A percentile compares a stretch with the other conserved stretches of the same genome.
Conservation (phyloP, 1,140 invertebrate species). For the Drosophila santomea region DNA sequence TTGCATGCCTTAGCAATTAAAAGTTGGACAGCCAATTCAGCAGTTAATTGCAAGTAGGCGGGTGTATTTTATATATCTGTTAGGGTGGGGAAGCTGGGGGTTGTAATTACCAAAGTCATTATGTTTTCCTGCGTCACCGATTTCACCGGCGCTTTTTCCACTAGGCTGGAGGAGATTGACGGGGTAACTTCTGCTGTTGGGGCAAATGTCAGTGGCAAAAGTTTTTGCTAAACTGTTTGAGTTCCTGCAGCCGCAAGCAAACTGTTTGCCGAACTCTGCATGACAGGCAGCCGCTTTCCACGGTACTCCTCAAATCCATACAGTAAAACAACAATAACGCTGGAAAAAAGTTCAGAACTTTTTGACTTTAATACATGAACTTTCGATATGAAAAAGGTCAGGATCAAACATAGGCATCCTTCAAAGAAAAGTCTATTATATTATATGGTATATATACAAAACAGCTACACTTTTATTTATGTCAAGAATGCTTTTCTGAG, state of each 20-base stretch:
- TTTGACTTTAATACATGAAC: slow-evolving; percentile 2
- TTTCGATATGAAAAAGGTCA: background rate
- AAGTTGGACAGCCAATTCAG: slow-evolving; percentile 70
- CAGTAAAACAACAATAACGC: slow-evolving; percentile 15
- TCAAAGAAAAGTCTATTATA: background rate
- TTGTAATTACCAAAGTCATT: slow-evolving; percentile 77
- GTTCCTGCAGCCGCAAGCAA: slow-evolving; percentile 61
- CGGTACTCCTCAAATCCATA: slow-evolving; percentile 4
- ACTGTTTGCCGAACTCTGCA: slow-evolving; percentile 70
- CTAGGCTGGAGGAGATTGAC: background rate
- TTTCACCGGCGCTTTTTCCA: slow-evolving; percentile 18
- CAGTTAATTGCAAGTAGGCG: slow-evolving; percentile 60
- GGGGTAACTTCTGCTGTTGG: slow-evolving; percentile 26
- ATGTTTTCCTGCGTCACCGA: slow-evolving; percentile 45
- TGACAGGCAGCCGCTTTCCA: slow-evolving; percentile 32
- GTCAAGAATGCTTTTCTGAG: no score
- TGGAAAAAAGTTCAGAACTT: background rate
- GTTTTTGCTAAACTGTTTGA: slow-evolving; percentile 69
- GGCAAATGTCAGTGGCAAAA: slow-evolving; percentile 56
- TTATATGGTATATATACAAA: no score
- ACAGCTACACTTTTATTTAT: no score
- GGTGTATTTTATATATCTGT: slow-evolving; percentile 20
- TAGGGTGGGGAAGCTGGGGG: background rate
- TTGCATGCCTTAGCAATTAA: slow-evolving; percentile 75
- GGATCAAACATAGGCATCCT: background rate